Evolutionary conservation across 2,888 invertebrate species (phyloP).

Genomic region (Himalopsyche anomala): DNA sequence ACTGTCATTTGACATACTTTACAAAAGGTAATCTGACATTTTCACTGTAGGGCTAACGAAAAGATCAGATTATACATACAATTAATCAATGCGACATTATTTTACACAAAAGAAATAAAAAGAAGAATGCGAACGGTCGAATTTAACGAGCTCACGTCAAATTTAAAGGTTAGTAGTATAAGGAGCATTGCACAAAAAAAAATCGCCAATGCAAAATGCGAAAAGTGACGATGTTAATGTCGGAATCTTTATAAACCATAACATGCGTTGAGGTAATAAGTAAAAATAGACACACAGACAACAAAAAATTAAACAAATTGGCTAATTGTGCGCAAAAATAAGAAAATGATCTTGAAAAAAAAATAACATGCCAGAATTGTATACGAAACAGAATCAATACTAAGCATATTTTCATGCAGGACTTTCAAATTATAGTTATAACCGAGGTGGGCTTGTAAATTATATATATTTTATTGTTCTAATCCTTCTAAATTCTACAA

Average conservation of each 20-base stretch:
- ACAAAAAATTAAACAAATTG: constrained; percentile 15
- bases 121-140: background rate
- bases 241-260: background rate
- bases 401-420: constrained; percentile 1
- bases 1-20: constrained; percentile 43
- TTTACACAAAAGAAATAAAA: background rate
- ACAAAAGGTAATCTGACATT: constrained; percentile 46
- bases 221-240: background rate
- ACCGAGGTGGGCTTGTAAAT: background rate
- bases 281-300: constrained; percentile 37
- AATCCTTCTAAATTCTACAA: constrained; percentile 39
- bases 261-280: constrained; percentile 25
- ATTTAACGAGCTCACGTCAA: constrained; percentile 1
- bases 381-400: constrained; percentile 34
- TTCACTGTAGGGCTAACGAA: background rate
- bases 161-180: constrained; percentile 21
- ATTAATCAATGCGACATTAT: background rate
- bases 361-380: constrained; percentile 38
- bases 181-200: constrained; percentile 10
- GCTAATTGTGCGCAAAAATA: constrained; percentile 1
- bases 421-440: background rate
- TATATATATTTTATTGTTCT: background rate
- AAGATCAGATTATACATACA: background rate
- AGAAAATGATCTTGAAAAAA: constrained; percentile 27
- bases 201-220: background rate